phyloP scores from a whole-genome alignment of 2,797 vertebrate species.

The Tenualosa ilisha region DNA sequence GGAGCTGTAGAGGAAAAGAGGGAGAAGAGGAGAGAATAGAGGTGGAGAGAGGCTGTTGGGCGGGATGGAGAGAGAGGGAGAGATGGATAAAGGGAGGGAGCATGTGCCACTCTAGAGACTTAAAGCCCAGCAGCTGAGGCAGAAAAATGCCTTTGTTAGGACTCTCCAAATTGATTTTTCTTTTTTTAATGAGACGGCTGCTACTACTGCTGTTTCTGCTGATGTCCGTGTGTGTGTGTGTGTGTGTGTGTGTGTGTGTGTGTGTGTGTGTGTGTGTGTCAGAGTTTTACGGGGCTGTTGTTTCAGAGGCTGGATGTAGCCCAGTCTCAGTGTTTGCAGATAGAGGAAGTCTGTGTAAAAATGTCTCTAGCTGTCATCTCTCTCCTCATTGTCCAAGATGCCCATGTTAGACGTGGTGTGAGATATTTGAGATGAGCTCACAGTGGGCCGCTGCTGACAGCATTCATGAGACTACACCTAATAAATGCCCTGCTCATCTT shows the following conservation, averaged over 20 bases:
- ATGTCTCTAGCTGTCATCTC: not conserved
- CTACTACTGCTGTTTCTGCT: conserved; percentile 60
- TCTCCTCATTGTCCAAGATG: conserved; percentile 22
- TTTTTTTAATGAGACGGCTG: conserved; percentile 75
- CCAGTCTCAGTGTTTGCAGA: conserved; percentile 21
- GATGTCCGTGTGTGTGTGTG: conserved; percentile 47
- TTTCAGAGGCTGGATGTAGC: conserved; percentile 42
- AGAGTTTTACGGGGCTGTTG: conserved; percentile 26
- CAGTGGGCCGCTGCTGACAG: conserved; percentile 27
- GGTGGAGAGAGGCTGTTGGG: conserved; percentile 8
- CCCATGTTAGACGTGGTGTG: too few species aligned
- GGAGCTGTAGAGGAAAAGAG: not conserved
- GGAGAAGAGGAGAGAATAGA: conserved; percentile 19
- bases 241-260: conserved; percentile 43
- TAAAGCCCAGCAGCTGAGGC: conserved; percentile 66
- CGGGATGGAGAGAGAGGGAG: conserved; percentile 28
- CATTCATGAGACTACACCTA: not conserved
- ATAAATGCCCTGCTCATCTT: not conserved
- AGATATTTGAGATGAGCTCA: too few species aligned
- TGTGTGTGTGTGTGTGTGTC: conserved; percentile 34
- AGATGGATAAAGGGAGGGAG: conserved; percentile 49
- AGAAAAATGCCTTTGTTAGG: conserved; percentile 66
- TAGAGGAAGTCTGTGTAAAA: not conserved
- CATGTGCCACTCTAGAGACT: conserved; percentile 70
- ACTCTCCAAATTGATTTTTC: conserved; percentile 77